Conservation (phyloP, 2,888 invertebrate species). For the Trimorus sp. region DNA sequence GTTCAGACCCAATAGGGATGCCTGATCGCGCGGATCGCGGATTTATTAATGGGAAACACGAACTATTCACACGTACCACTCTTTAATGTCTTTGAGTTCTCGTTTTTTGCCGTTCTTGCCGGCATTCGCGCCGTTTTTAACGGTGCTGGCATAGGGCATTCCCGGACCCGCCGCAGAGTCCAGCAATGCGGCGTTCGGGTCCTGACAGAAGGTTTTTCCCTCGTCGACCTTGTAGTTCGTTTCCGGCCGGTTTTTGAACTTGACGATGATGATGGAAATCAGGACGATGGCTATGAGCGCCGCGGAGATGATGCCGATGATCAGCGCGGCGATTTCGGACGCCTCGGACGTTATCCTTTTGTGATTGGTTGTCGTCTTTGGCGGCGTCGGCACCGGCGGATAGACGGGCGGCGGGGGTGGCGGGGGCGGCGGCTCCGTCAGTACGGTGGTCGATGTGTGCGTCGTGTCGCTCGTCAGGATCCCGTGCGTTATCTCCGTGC, state of each 20-base stretch:
- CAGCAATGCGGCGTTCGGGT: constrained; percentile 90
- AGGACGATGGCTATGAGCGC: constrained; percentile 95
- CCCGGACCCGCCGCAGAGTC: constrained; percentile 83
- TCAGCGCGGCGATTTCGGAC: constrained; percentile 88
- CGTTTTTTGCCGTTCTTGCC: constrained; percentile 86
- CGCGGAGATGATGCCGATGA: constrained; percentile 94
- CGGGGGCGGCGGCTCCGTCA: constrained; percentile 79
- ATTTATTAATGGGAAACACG: constrained; percentile 52
- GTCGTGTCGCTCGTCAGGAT: constrained; percentile 73
- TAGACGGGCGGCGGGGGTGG: constrained; percentile 78
- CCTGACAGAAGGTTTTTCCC: constrained; percentile 88
- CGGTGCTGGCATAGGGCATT: constrained; percentile 81
- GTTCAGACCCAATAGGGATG: not conserved
- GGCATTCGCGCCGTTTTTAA: constrained; percentile 76
- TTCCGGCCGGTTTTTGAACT: constrained; percentile 92
- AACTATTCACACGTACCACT: constrained; percentile 93
- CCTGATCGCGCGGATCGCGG: constrained; percentile 42
- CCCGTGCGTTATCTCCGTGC: constrained; percentile 74
- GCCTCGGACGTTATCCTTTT: constrained; percentile 86
- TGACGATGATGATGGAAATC: constrained; percentile 93
- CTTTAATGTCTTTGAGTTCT: constrained; percentile 94
- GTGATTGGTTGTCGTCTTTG: constrained; percentile 78
- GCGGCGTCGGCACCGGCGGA: constrained; percentile 78
- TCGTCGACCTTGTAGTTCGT: constrained; percentile 97
- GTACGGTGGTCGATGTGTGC: constrained; percentile 74